A percentile compares a stretch with the other conserved stretches of the same genome.
phyloP scores from a whole-genome alignment of 2,888 invertebrate species.

The Platycheirus albimanus region DNA sequence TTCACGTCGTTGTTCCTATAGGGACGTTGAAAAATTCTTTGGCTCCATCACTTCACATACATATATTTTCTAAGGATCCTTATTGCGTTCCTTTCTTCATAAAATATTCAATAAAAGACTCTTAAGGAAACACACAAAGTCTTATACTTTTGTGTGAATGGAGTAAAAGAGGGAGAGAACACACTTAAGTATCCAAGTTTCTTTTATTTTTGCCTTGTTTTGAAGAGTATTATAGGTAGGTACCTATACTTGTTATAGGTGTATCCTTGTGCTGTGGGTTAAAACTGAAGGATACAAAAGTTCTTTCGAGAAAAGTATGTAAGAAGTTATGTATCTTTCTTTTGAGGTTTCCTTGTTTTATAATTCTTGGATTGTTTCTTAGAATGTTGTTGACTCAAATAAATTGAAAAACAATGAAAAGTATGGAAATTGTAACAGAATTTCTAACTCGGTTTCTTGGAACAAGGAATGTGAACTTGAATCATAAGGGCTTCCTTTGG shows the following conservation, averaged over 20 bases:
- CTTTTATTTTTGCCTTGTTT: too few relatives aligned
- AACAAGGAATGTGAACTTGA: too few relatives aligned
- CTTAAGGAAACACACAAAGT: slow-evolving; percentile 36
- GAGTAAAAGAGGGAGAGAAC: background rate
- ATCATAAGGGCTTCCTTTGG: too few relatives aligned
- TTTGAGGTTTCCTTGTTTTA: slow-evolving; percentile 4
- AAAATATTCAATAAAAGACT: slow-evolving; percentile 62
- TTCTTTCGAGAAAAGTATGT: background rate
- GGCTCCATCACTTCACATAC: slow-evolving; percentile 6
- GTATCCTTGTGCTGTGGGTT: too few relatives aligned
- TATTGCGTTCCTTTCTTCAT: slow-evolving; percentile 41
- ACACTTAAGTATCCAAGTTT: slow-evolving; percentile 13
- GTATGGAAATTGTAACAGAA: too few relatives aligned
- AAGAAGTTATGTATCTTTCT: too few relatives aligned
- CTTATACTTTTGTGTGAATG: slow-evolving; percentile 1
- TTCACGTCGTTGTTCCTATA: background rate
- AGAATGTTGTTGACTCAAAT: too few relatives aligned
- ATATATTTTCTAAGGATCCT: slow-evolving; percentile 28
- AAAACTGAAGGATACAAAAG: background rate
- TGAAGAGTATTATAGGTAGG: background rate
- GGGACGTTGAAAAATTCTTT: background rate
- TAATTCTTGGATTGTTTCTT: too few relatives aligned
- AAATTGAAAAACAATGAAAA: too few relatives aligned
- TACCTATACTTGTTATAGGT: background rate
- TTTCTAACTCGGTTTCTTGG: too few relatives aligned